These are phyloP conservation scores for Pocillopora grandis DNA, from an alignment of 92 coral and sea anemone species.

Conservation along the genomic window DNA sequence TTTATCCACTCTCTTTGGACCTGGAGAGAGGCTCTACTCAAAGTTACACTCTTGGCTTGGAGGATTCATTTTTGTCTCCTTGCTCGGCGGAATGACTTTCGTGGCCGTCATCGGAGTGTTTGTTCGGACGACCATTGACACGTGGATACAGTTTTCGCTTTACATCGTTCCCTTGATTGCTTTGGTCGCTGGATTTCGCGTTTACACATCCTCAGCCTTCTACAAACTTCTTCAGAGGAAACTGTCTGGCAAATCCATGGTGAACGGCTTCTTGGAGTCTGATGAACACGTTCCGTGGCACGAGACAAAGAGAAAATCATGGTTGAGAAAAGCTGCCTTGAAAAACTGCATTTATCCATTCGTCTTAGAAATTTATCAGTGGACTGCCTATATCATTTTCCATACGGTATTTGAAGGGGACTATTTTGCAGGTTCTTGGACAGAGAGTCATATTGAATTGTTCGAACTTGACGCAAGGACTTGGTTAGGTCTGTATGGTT, in stretches of 20 bases:
- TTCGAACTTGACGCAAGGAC: slow-evolving; percentile 26
- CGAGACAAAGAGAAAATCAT: slow-evolving; percentile 65
- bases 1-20: slow-evolving; percentile 67
- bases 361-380: slow-evolving; percentile 77
- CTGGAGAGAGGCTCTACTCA: slow-evolving; percentile 67
- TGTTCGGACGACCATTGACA: slow-evolving; percentile 88
- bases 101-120: slow-evolving; percentile 84
- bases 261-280: slow-evolving; percentile 50
- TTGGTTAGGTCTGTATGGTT: slow-evolving; percentile 73
- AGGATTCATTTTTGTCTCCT: slow-evolving; percentile 46
- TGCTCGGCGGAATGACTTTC: slow-evolving; percentile 65
- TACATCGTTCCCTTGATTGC: slow-evolving; percentile 81
- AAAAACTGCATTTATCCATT: slow-evolving; percentile 87
- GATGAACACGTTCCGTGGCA: slow-evolving; percentile 63
- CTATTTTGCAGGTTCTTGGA: slow-evolving; percentile 72
- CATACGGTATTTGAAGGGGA: slow-evolving; percentile 44
- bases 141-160: slow-evolving; percentile 94
- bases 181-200: slow-evolving; percentile 67
- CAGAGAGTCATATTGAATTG: slow-evolving; percentile 22
- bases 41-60: slow-evolving; percentile 43
- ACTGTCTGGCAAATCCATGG: slow-evolving; percentile 49
- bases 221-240: slow-evolving; percentile 60
- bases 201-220: slow-evolving; percentile 74
- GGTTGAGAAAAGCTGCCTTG: slow-evolving; percentile 73
- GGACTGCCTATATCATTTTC: slow-evolving; percentile 76